Base-by-base conservation (phyloP, 2,888 invertebrate species). In the Calliopum simillimum region DNA sequence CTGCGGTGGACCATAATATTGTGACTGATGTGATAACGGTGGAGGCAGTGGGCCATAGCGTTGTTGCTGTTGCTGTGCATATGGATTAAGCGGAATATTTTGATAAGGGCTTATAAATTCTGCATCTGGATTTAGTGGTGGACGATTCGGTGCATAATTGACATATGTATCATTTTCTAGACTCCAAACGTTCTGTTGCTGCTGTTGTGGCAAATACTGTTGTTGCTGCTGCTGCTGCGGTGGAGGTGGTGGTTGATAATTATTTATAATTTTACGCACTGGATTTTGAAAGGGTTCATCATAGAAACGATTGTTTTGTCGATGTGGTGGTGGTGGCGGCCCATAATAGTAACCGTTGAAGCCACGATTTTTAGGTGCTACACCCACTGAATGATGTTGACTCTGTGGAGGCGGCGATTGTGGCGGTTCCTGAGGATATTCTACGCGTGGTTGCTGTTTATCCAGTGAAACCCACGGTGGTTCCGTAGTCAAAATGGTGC, bases 51-150 rank as follows among this genome's bases (percentile, higher is more conserved):
- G 70, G 0, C 72, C 82, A 91, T 91, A 0, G 25, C 55, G 72
- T 49, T 76, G 77, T 92, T 93, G 73, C 43, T 71, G 73, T 66
- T 75, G 77, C 67, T 76, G 77, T 4, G 73, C 69, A 65, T 78
- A 78, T 13, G 77, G 74, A 65, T 75, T 74, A 0, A 77, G 74
- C 5, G 72, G 68, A 11, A 66, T 68, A 4, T 70, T 71, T 41
- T 78, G 76, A 55, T 86, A 82, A 1, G 88, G 87, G 25, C 88
- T 88, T 25, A 89, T 86, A 74, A 86, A 88, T 79, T 92, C 92
- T 72, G 91, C 90, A 71, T 92, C 89, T 0, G 92, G 91, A 79
- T 94, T 91, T 49, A 91, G 86, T 1, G 89, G 87, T 43, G 90
- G 86, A 5, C 80, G 71, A 63, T 80, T 79, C 14, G 92, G 92